phyloP scores from a whole-genome alignment of 2,888 invertebrate genomes.

The Dynastes hyllus region DNA sequence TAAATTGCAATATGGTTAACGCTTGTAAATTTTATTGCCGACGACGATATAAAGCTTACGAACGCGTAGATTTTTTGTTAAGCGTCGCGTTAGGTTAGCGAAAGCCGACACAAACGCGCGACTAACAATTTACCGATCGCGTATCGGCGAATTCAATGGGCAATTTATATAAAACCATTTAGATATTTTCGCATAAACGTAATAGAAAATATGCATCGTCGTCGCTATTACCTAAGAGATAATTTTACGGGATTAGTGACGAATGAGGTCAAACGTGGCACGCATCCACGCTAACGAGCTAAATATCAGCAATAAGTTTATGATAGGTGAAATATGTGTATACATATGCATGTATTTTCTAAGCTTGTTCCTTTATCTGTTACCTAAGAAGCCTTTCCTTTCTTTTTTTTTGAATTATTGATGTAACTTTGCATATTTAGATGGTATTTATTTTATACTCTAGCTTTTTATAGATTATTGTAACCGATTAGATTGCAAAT shows the following conservation, averaged over 20 bases:
- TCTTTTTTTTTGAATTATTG: background rate
- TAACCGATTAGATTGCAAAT: background rate
- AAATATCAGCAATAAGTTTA: background rate
- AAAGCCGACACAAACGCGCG: background rate
- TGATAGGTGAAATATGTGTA: constrained; percentile 4
- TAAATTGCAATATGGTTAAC: constrained; percentile 9
- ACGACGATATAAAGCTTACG: background rate
- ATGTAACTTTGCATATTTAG: background rate
- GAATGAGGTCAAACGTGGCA: constrained; percentile 29
- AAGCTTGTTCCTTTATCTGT: background rate
- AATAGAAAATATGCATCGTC: background rate
- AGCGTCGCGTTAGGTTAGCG: background rate
- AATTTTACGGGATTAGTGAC: constrained; percentile 33
- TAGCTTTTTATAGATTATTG: background rate
- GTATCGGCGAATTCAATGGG: constrained; percentile 25
- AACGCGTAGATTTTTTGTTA: background rate
- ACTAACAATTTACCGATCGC: constrained; percentile 20
- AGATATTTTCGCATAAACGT: constrained; percentile 25
- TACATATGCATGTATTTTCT: background rate
- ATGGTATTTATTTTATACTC: background rate
- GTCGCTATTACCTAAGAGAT: constrained; percentile 21
- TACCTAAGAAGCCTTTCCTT: background rate
- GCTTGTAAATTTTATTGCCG: constrained; percentile 17
- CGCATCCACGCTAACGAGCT: constrained; percentile 11
- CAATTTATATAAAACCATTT: constrained; percentile 20